A percentile compares a stretch with the other conserved stretches of the same genome.
phyloP scores from a whole-genome alignment of 1,140 invertebrate genomes.

The Popillia japonica region DNA sequence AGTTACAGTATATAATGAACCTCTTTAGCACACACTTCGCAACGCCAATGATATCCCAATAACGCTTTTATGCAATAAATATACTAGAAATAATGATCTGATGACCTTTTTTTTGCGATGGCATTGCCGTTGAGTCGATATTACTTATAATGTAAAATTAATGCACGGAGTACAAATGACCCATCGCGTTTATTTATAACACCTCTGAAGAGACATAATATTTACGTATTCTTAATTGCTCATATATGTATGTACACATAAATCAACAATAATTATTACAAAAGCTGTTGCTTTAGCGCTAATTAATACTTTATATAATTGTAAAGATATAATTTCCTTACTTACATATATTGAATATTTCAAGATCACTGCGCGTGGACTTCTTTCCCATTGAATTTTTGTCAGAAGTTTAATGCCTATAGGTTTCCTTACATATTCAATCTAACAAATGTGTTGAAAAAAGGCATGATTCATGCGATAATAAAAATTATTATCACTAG shows the following conservation, averaged over 20 bases:
- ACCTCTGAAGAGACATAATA: neutral
- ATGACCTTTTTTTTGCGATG: constrained; percentile 8
- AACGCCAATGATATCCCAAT: neutral
- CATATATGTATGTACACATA: neutral
- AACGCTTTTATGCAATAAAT: constrained; percentile 15
- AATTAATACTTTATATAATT: constrained; percentile 4
- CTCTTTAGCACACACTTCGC: neutral
- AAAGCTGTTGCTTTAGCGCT: neutral
- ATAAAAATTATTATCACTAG: neutral
- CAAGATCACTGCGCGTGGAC: neutral
- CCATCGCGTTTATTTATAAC: constrained; percentile 19
- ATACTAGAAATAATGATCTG: constrained; percentile 26
- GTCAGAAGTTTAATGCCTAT: neutral
- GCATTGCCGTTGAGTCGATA: neutral
- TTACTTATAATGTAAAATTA: neutral
- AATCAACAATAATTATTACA: neutral
- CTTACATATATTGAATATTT: neutral
- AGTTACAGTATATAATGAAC: neutral
- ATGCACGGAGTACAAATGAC: neutral
- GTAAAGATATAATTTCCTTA: constrained; percentile 16
- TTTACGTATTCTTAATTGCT: neutral
- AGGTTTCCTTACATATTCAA: neutral
- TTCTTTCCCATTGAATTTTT: neutral
- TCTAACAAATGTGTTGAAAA: neutral
- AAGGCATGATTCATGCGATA: neutral